Base-by-base conservation (phyloP, 2,888 invertebrate genomes). In the Crematogaster levior region DNA sequence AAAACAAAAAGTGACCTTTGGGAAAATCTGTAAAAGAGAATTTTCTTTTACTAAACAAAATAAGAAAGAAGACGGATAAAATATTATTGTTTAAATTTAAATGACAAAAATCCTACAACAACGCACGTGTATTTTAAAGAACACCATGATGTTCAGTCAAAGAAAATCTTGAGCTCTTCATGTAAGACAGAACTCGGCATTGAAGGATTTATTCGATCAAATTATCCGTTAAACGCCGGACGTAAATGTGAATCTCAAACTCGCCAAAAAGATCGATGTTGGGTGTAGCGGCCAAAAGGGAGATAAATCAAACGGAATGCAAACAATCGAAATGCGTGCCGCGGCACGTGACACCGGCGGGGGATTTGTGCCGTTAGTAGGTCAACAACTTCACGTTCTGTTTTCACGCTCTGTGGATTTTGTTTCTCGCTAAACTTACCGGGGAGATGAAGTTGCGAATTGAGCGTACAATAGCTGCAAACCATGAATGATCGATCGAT, bases 331-430 rank as follows among this genome's bases (percentile, higher is more conserved):
- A 81, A 61, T 74, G 81, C 81, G 72, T 63, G 53, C 60, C 51
- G 56, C 12, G 56, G 68, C 77, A 77, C 68, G 68, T 56, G 77
- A 79, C 63, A 79, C 34, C 48, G 72, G 37, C 51, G 70, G 80
- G 75, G 66, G 81, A 84, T 84, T 84, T 89, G 89, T 91, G 91
- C 91, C 91, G 92, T 92, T 91, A 92, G 88, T 91, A 88, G 92
- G 91, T 90, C 92, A 91, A 86, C 86, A 86, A 86, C 88, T 88
- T 81, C 74, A 84, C 81, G 86, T 89, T 89, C 89, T 88, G 88
- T 90, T 90, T 90, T 86, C 88, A 89, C 84, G 89, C 88, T 89
- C 82, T 68, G 68, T 60, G 83, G 77, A 85, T 86, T 85, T 84
- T 75, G 74, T 82, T n/a, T 75, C 81, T 75, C 75, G 70, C 81